A percentile compares a stretch with the other conserved stretches of the same genome.
Evolutionary conservation across 2,797 vertebrate species (phyloP).

Genomic region (Euphonia xanthogaster): DNA sequence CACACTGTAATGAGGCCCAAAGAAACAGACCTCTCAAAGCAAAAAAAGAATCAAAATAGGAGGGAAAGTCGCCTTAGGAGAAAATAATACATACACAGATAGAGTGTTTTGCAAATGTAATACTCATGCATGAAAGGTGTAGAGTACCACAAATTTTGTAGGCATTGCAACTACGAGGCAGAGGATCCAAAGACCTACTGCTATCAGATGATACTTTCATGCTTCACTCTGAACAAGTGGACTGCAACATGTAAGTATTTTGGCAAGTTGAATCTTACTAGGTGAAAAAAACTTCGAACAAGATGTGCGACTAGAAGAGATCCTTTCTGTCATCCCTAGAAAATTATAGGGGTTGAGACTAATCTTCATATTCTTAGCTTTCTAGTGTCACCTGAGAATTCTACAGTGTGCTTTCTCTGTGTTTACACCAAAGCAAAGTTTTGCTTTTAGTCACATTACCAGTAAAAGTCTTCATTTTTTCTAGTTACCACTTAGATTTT

Average conservation of each 20-base stretch:
- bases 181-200: not conserved
- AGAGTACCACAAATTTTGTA: not conserved
- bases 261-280: not conserved
- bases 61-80: not conserved
- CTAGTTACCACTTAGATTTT: not conserved
- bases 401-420: not conserved
- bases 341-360: accelerated
- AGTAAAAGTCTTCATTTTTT: not conserved
- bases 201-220: not conserved
- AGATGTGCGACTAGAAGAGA: accelerated
- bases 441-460: not conserved
- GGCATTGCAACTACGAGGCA: not conserved
- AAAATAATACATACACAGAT: not conserved
- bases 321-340: accelerated
- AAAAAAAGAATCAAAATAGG: not conserved
- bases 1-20: not conserved
- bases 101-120: not conserved
- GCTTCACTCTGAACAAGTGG: not conserved
- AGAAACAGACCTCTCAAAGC: not conserved
- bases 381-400: not conserved
- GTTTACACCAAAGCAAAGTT: not conserved
- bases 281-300: not conserved
- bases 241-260: not conserved
- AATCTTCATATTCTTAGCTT: not conserved
- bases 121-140: not conserved